A percentile compares a stretch with the other conserved stretches of the same genome.
phyloP scores from a whole-genome alignment of 1,140 invertebrate species.

The Bombyx mori region ASM3026992v2 NC_085114.1:9288501-9289000 shows the following conservation, averaged over 20 bases:
- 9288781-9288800: neutral
- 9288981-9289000: no score
- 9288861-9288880: no score
- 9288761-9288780: slow-evolving; percentile 6
- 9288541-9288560: slow-evolving; percentile 47
- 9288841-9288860: slow-evolving; percentile 8
- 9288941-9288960: no score
- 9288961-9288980: no score
- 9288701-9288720: slow-evolving; percentile 5
- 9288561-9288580: slow-evolving; percentile 48
- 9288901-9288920: slow-evolving; percentile 11
- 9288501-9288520: slow-evolving; percentile 49
- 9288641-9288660: neutral
- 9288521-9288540: slow-evolving; percentile 50
- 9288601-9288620: slow-evolving; percentile 32
- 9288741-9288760: neutral
- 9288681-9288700: slow-evolving; percentile 2
- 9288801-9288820: slow-evolving; percentile 5
- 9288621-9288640: neutral
- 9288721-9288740: neutral
- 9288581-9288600: slow-evolving; percentile 38
- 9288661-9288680: neutral
- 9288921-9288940: slow-evolving; percentile 12
- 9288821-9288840: neutral
- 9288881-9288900: slow-evolving; percentile 14